Base-by-base conservation (phyloP, 2,113 vertebrate species). In the Desmodus rotundus region DNA sequence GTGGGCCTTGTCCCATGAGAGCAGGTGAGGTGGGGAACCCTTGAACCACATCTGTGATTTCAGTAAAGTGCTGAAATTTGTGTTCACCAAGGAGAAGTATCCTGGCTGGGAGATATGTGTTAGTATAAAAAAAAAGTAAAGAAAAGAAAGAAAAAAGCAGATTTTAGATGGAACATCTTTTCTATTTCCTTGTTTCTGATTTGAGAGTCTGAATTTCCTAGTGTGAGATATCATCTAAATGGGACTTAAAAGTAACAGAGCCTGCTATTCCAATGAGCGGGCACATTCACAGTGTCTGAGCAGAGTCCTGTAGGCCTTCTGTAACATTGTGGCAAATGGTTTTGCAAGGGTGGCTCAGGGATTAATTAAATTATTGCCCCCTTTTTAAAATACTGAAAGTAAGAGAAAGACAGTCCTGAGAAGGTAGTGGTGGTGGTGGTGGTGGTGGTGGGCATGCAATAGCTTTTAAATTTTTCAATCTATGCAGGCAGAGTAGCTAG, bases 101-200 rank as follows among this genome's bases (percentile, higher is more conserved):
- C 24, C 24, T 7, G 3, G 36, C 4, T 10, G 36, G 24, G 80
- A 33, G 8, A 47, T 11, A 13, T 4, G 14, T 26, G 24, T 17
- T 0, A 0, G 0, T 6, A 24, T 31, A 15, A 15, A 24, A 9
- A 28, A 50, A 26, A n/a, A 33, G 4, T 16, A 67, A 67, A n/a
- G 16, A n/a, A 67, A 67, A 65, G 31, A n/a, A 28, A 50, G 13
- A 5, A 28, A 10, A 33, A 68, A 22, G 2, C 50, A 13, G 13
- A 20, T 8, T 45, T 41, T 58, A 43, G 36, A 43, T 2, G 28
- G 14, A 61, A 8, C 0, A 2, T 15, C 10, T 47, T 38, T 28
- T 15, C 11, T 67, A 26, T 43, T 22, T 14, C 11, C 41, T 63
- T 31, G 45, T 56, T 65, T 65, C 54, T 33, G 31, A 33, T 22